Base-by-base conservation (phyloP, 2,888 invertebrate genomes). In the Leptopterna dolabrata region DNA sequence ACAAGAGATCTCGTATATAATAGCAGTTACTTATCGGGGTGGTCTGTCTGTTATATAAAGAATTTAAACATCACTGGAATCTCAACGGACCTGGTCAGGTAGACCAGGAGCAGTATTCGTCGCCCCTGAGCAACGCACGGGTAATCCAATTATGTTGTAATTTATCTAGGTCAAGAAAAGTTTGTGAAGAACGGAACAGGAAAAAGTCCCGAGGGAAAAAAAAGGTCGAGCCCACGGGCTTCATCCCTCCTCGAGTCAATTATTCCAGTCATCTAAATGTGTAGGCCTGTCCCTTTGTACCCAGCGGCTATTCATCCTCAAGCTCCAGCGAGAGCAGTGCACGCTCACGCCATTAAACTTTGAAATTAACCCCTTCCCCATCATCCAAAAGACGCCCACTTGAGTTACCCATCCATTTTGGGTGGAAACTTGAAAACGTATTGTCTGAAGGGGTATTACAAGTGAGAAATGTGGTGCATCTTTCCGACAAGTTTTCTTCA, bases 221-320 rank as follows among this genome's bases (percentile, higher is more conserved):
- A n/a, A n/a, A n/a, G 14, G 4, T 4, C 0, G 71, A 16, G 41
- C 16, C 73, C 14, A 36, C 9, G 73, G 29, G 73, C 29, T 73
- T 73, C 73, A 16, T 73, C 73, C 16, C 73, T 73, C 16, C 36
- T 30, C 0, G 30, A 73, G 73, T 36, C 73, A 73, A 73, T 73
- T 73, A 73, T 73, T 73, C 73, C 27, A 11, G 73, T 73, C 73
- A 73, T 73, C 73, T n/a, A 73, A 73, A 73, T 73, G 30, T 19
- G 73, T 73, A 73, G 73, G 73, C 73, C 19, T 27, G 63, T 30
- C 73, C 36, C 36, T 41, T 73, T 73, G 36, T 73, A 41, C 14
- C 36, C 41, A n/a, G 73, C 4, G 73, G 73, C 73, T 73, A 73
- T 73, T 73, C 73, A 73, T 73, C 41, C 24, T 36, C 36, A 36